A percentile compares a stretch with the other conserved stretches of the same genome.
Conservation (phyloP, 2,888 invertebrate species). For the Danaus chrysippus region DNA sequence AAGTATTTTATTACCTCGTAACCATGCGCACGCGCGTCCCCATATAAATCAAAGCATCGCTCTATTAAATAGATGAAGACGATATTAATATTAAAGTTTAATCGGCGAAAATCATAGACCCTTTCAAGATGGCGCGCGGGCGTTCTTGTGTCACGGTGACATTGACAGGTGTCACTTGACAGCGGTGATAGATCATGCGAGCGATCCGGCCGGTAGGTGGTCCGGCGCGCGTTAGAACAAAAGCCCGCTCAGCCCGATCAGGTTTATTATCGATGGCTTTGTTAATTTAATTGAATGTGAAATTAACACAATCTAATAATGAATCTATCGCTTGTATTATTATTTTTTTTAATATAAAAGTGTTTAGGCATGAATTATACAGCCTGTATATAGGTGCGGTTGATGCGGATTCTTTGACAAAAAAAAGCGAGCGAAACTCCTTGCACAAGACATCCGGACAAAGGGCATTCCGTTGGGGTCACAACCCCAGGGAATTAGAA, state of each 20-base stretch:
- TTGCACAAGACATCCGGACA: constrained; percentile 40
- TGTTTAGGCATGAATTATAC: constrained; percentile 5
- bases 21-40: constrained; percentile 37
- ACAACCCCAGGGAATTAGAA: constrained; percentile 55
- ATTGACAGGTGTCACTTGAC: constrained; percentile 74
- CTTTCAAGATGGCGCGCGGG: constrained; percentile 50
- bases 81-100: not conserved
- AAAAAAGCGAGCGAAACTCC: constrained; percentile 11
- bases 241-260: constrained; percentile 55
- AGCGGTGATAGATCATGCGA: constrained; percentile 68
- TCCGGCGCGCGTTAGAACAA: constrained; percentile 53
- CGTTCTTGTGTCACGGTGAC: constrained; percentile 65
- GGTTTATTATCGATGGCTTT: constrained; percentile 36
- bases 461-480: constrained; percentile 65
- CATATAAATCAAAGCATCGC: constrained; percentile 2
- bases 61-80: constrained; percentile 3
- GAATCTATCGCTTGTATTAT: constrained; percentile 7
- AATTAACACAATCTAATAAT: constrained; percentile 26
- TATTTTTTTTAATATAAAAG: constrained; percentile 14
- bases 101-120: constrained; percentile 15
- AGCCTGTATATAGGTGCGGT: not conserved
- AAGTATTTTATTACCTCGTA: too few species aligned
- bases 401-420: constrained; percentile 1
- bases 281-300: constrained; percentile 35
- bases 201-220: constrained; percentile 65